phyloP scores from a whole-genome alignment of 2,888 invertebrate species.

The Carcina quercana region DNA sequence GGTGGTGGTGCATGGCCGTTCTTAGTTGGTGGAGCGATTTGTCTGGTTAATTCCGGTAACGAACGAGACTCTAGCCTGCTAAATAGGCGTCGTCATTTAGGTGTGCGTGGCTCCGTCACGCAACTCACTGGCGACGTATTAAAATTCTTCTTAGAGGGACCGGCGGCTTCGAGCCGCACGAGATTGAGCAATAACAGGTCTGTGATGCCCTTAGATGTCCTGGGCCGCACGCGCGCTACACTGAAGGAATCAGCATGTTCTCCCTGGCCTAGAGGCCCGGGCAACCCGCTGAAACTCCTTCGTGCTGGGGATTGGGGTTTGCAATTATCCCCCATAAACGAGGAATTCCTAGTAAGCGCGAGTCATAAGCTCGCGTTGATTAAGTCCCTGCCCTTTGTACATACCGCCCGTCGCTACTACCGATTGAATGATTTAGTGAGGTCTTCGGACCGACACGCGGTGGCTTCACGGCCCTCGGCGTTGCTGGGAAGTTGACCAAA shows the following conservation, averaged over 20 bases:
- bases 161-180: conserved; percentile 74
- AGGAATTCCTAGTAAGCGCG: conserved; percentile 75
- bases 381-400: conserved; percentile 77
- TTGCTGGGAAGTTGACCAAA: conserved; percentile 75
- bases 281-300: conserved; percentile 80
- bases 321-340: conserved; percentile 38
- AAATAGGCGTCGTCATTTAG: conserved; percentile 54
- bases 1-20: conserved; percentile 83
- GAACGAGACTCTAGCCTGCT: conserved; percentile 79
- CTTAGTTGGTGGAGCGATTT: conserved; percentile 83
- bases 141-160: conserved; percentile 75
- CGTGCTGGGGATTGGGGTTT: conserved; percentile 78
- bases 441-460: conserved; percentile 62
- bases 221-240: conserved; percentile 79
- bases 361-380: conserved; percentile 80
- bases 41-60: conserved; percentile 85
- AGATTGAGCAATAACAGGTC: conserved; percentile 78
- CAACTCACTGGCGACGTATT: conserved; percentile 33
- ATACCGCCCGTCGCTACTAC: conserved; percentile 81
- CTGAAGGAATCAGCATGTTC: conserved; percentile 75
- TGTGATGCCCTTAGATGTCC: conserved; percentile 79
- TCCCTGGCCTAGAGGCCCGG: conserved; percentile 76
- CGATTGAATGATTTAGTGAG: conserved; percentile 60
- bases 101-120: conserved; percentile 26
- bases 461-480: conserved; percentile 52